phyloP scores from a whole-genome alignment of 2,888 invertebrate species.

The Tetropium fuscum region DNA sequence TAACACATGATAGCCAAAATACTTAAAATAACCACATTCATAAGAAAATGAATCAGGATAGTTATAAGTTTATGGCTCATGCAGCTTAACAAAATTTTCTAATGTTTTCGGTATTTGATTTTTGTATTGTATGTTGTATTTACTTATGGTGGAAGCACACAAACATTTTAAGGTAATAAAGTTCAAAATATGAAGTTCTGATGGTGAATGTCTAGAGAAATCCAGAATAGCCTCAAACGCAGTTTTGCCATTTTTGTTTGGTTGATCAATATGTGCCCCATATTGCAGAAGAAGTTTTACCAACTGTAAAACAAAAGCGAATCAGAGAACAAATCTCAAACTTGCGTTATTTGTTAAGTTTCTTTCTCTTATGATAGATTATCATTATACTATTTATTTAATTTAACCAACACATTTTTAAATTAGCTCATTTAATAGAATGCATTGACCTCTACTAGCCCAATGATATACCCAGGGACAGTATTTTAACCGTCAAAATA shows the following conservation, averaged over 20 bases:
- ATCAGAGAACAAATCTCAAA: no score
- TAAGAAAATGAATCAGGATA: neutral
- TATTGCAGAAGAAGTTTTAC: slow-evolving; percentile 74
- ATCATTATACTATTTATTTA: neutral
- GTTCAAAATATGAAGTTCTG: slow-evolving; percentile 72
- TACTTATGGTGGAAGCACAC: slow-evolving; percentile 81
- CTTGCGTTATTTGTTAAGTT: no score
- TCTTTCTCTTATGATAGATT: neutral
- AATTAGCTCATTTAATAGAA: no score
- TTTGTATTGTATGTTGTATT: slow-evolving; percentile 73
- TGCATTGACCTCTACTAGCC: no score
- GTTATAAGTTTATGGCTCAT: slow-evolving; percentile 64
- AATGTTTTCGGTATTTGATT: slow-evolving; percentile 78
- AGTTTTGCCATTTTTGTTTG: slow-evolving; percentile 80
- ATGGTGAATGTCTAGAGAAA: slow-evolving; percentile 70
- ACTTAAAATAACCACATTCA: slow-evolving; percentile 17
- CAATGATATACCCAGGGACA: no score
- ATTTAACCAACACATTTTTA: no score
- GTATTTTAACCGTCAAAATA: no score
- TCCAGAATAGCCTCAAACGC: slow-evolving; percentile 75
- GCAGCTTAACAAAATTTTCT: slow-evolving; percentile 77
- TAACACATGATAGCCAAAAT: slow-evolving; percentile 5
- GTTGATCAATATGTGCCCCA: slow-evolving; percentile 90
- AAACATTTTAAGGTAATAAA: slow-evolving; percentile 85
- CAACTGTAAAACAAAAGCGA: slow-evolving; percentile 66